phyloP scores from a whole-genome alignment of 2,113 vertebrate species.

The Phalacrocorax carbo region DNA sequence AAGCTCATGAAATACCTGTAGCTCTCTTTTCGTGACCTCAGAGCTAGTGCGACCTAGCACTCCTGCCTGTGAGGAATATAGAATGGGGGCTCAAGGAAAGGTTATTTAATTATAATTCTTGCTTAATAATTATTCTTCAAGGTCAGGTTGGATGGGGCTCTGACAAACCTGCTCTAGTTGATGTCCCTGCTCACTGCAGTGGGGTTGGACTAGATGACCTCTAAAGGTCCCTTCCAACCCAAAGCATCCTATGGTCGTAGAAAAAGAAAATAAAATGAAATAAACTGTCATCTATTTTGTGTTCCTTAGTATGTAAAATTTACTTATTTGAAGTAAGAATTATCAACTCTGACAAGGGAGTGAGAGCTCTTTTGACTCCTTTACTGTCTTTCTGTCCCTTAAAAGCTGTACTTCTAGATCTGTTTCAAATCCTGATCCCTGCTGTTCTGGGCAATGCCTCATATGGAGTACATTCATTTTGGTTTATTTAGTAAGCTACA shows the following conservation, averaged over 20 bases:
- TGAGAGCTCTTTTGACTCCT: background rate
- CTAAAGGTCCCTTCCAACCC: no score
- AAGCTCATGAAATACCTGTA: background rate
- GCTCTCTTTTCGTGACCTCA: background rate
- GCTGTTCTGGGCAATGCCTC: background rate
- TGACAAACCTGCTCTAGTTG: no score
- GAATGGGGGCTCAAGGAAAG: background rate
- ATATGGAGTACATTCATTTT: background rate
- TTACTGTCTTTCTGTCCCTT: background rate
- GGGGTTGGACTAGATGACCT: no score
- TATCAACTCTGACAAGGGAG: background rate
- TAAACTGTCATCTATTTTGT: background rate
- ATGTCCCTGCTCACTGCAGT: no score
- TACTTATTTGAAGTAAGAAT: background rate
- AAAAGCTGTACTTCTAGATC: background rate
- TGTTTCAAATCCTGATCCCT: background rate
- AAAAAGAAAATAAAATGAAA: background rate
- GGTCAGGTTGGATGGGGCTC: no score
- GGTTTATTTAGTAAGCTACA: conserved; percentile 1
- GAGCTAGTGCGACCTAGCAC: background rate
- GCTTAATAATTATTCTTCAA: background rate
- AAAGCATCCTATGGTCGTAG: background rate
- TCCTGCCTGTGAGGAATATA: background rate
- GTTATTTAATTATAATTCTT: background rate
- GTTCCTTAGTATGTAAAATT: background rate